These are phyloP conservation scores for Plutella xylostella DNA, from an alignment of 2,888 invertebrate species.

Conservation along the genomic window DNA sequence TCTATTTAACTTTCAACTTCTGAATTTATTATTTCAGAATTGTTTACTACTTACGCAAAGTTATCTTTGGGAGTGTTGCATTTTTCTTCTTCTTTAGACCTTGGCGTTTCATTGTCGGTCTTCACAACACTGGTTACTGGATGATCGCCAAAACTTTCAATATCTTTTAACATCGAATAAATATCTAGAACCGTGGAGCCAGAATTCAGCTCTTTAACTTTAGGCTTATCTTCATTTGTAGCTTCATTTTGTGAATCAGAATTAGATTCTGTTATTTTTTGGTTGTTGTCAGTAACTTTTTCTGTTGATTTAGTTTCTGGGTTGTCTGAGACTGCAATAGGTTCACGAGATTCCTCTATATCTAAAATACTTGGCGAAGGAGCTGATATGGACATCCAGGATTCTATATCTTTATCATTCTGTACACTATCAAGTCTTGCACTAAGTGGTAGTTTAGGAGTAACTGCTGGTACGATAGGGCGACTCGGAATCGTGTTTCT, in stretches of 20 bases:
- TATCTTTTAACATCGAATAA: slow-evolving; percentile 64
- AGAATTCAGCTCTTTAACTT: slow-evolving; percentile 29
- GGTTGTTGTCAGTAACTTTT: not conserved
- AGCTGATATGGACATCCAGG: slow-evolving; percentile 61
- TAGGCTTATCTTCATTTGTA: slow-evolving; percentile 15
- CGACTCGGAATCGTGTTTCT: slow-evolving; percentile 40
- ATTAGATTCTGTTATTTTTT: not conserved
- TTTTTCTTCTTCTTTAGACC: slow-evolving; percentile 33
- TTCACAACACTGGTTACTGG: slow-evolving; percentile 36
- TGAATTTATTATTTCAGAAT: not conserved
- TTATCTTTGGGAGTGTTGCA: slow-evolving; percentile 45
- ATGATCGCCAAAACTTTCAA: slow-evolving; percentile 56
- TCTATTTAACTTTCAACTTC: not conserved
- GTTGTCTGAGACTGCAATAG: not conserved
- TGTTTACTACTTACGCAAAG: slow-evolving; percentile 52
- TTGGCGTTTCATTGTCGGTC: slow-evolving; percentile 21
- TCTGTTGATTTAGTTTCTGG: not conserved
- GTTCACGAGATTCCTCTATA: slow-evolving; percentile 11
- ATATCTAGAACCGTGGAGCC: slow-evolving; percentile 35
- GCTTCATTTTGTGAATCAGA: not conserved
- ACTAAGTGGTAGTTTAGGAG: slow-evolving; percentile 37
- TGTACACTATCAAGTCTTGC: slow-evolving; percentile 53
- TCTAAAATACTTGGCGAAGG: slow-evolving; percentile 44
- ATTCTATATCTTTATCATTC: slow-evolving; percentile 59
- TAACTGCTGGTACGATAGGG: slow-evolving; percentile 35